These are phyloP conservation scores for Hybos culiciformis DNA, from an alignment of 2,888 invertebrate genomes.

Conservation along the genomic window DNA sequence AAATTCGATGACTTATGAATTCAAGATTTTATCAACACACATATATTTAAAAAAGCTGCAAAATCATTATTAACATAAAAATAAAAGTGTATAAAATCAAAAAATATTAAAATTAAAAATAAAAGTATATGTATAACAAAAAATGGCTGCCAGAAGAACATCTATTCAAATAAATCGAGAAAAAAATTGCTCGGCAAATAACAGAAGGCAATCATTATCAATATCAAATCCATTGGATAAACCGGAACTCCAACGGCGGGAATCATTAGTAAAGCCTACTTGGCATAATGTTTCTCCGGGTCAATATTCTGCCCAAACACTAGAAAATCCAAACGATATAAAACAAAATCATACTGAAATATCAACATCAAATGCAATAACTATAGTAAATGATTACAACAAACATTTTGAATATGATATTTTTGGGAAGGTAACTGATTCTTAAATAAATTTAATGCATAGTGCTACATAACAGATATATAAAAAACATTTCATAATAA, in stretches of 20 bases:
- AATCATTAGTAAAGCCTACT: conserved; percentile 35
- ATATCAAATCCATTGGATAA: conserved; percentile 10
- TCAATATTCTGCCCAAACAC: conserved; percentile 29
- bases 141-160: conserved; percentile 1
- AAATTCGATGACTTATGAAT: no score
- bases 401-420: conserved; percentile 26
- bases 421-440: conserved; percentile 28
- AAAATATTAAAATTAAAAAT: no score
- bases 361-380: no score
- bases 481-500: no score
- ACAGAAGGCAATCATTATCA: conserved; percentile 18
- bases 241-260: conserved; percentile 22
- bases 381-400: no score
- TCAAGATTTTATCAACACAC: no score
- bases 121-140: neutral
- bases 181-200: conserved; percentile 1
- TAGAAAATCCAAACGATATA: no score
- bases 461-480: no score
- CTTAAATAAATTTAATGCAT: conserved; percentile 4
- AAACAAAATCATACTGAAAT: no score
- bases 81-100: no score
- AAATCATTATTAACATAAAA: no score
- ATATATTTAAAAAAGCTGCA: no score
- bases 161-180: neutral
- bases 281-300: conserved; percentile 36